Conservation (phyloP, 2,113 vertebrate species). For the Gorsachius goisagi region DNA sequence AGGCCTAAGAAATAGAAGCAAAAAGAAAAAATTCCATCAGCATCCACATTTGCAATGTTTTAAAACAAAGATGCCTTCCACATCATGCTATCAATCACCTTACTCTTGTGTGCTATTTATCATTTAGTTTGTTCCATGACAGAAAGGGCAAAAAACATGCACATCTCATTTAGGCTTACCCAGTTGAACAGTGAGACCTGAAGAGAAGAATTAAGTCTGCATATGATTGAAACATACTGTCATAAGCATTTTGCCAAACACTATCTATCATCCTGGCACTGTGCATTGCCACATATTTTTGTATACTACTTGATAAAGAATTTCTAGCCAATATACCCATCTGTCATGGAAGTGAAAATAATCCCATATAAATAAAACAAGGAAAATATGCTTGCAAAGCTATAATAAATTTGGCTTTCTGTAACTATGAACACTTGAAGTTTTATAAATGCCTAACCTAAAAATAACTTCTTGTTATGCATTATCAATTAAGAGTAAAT, state of each 20-base stretch:
- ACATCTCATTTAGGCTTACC: background rate
- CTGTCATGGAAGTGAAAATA: conserved; percentile 32
- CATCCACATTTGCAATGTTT: background rate
- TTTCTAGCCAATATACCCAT: background rate
- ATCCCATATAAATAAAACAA: background rate
- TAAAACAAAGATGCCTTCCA: background rate
- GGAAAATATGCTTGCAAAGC: background rate
- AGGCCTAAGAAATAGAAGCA: background rate
- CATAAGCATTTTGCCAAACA: background rate
- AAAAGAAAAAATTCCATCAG: background rate
- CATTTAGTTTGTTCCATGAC: background rate
- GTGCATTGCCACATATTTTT: background rate
- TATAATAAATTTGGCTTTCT: background rate
- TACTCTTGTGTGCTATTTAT: background rate
- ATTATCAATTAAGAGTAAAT: background rate
- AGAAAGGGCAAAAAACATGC: background rate
- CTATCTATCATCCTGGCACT: background rate
- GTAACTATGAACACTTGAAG: background rate
- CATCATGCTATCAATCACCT: background rate
- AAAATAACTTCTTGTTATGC: background rate
- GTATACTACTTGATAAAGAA: background rate
- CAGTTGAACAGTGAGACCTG: background rate
- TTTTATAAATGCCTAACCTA: background rate
- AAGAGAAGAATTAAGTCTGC: background rate
- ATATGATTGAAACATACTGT: background rate